These are phyloP conservation scores for Euthynnus affinis DNA, from an alignment of 2,797 vertebrate genomes.

Conservation along the genomic window DNA sequence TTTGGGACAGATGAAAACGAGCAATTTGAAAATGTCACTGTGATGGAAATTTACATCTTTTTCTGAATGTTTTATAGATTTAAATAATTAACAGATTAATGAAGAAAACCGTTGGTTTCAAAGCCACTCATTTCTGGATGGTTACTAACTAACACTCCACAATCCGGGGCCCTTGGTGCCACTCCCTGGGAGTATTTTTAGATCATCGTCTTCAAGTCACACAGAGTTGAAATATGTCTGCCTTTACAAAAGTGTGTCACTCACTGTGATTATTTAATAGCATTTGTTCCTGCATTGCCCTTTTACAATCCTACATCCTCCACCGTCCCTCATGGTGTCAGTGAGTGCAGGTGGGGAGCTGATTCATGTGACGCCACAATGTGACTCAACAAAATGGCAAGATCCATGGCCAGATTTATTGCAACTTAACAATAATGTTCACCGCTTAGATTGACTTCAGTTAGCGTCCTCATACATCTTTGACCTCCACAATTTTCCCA, in stretches of 20 bases:
- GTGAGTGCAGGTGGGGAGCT: background rate
- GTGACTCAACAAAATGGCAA: conserved; percentile 6
- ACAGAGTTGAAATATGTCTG: conserved; percentile 50
- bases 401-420: conserved; percentile 29
- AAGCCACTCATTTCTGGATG: background rate
- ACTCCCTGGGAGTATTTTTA: conserved; percentile 57
- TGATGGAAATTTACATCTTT: too few species aligned
- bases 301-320: conserved; percentile 26
- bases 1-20: too few species aligned
- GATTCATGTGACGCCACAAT: conserved; percentile 21
- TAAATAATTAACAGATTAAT: background rate
- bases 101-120: background rate
- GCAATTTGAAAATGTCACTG: too few species aligned
- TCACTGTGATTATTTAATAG: conserved; percentile 33
- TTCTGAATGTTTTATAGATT: too few species aligned
- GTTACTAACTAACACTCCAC: background rate
- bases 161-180: conserved; percentile 11
- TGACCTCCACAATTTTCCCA: background rate
- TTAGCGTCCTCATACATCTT: background rate
- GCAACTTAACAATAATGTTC: background rate
- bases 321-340: conserved; percentile 26
- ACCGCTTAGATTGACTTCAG: conserved; percentile 14
- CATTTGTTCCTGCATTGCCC: conserved; percentile 12
- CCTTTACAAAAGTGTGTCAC: conserved; percentile 57
- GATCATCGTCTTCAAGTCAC: conserved; percentile 46